Evolutionary conservation across 2,888 invertebrate genomes (phyloP).

Genomic region (Heliconius ismenius): DNA sequence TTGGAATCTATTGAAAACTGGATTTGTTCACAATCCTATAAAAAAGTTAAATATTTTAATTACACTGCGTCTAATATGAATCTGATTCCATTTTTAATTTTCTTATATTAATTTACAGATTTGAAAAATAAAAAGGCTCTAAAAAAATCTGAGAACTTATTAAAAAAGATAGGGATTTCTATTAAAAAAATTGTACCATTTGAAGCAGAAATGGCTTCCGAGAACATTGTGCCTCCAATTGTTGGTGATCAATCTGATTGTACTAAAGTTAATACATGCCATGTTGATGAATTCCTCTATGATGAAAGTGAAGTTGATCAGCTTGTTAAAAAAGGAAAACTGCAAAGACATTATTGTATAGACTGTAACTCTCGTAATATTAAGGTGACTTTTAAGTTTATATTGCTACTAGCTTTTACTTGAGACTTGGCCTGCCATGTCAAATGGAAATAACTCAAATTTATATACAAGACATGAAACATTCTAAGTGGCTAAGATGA

Average conservation of each 20-base stretch:
- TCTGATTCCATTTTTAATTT: background rate
- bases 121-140: constrained; percentile 58
- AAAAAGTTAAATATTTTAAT: constrained; percentile 57
- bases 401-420: background rate
- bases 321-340: constrained; percentile 61
- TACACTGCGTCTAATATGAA: background rate
- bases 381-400: constrained; percentile 49
- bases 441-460: background rate
- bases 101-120: constrained; percentile 54
- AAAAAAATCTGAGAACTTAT: constrained; percentile 55
- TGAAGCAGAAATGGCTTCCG: constrained; percentile 67
- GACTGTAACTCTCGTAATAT: constrained; percentile 69
- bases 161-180: constrained; percentile 63
- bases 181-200: constrained; percentile 68
- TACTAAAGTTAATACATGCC: constrained; percentile 76
- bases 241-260: constrained; percentile 80
- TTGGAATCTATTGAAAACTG: constrained; percentile 65
- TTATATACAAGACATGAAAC: background rate
- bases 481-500: background rate
- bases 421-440: background rate
- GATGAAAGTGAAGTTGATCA: constrained; percentile 83
- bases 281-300: constrained; percentile 87
- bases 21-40: constrained; percentile 66
- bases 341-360: constrained; percentile 65
- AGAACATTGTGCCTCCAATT: constrained; percentile 67